Evolutionary conservation across 2,113 vertebrate species (phyloP).

Genomic region (Haemorhous mexicanus): DNA sequence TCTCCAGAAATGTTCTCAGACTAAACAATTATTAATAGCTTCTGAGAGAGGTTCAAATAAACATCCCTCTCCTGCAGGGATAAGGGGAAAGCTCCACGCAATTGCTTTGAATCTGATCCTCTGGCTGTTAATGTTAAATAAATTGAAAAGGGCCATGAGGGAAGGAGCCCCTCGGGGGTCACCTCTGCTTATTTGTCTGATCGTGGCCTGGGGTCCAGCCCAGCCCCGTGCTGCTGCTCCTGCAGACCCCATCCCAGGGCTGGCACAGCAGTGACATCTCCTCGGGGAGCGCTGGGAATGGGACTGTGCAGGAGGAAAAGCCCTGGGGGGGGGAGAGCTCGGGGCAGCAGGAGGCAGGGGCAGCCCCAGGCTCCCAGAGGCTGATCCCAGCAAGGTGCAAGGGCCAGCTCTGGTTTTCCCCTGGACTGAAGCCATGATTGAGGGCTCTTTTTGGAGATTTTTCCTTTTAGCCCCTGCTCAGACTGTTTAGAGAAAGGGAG

Average conservation of each 20-base stretch:
- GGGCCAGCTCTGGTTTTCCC: constrained; percentile 7
- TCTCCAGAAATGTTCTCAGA: constrained; percentile 57
- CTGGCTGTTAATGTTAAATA: constrained; percentile 8
- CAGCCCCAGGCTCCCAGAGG: background rate
- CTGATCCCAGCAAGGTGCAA: background rate
- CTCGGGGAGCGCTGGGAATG: accelerated
- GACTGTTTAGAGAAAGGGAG: constrained; percentile 54
- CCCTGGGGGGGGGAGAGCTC: background rate
- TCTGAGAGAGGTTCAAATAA: constrained; percentile 54
- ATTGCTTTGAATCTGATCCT: constrained; percentile 32
- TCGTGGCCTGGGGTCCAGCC: background rate
- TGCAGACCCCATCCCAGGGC: background rate
- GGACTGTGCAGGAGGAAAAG: background rate
- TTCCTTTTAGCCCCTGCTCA: constrained; percentile 45
- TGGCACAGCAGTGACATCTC: accelerated
- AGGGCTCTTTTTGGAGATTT: constrained; percentile 32
- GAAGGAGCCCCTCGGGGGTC: background rate
- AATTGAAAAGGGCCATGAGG: background rate
- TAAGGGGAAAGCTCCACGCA: background rate
- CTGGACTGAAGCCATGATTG: background rate
- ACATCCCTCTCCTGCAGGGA: constrained; percentile 56
- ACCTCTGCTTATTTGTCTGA: background rate
- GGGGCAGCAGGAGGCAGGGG: background rate
- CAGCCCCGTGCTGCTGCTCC: background rate
- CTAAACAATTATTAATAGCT: constrained; percentile 67